phyloP scores from a whole-genome alignment of 2,888 invertebrate genomes.

The Nymphalis polychloros region DNA sequence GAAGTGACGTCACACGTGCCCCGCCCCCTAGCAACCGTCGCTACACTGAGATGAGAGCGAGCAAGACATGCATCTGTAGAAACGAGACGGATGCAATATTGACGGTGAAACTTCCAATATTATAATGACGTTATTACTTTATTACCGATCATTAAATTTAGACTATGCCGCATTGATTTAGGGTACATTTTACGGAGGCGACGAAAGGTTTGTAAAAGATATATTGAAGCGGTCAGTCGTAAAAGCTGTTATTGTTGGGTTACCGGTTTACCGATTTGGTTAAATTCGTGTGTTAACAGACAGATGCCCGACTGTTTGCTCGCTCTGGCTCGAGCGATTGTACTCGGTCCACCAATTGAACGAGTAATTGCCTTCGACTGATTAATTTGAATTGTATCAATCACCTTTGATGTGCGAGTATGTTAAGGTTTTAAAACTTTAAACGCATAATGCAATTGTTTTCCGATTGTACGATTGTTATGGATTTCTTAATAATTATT shows the following conservation, averaged over 20 bases:
- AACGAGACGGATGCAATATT: constrained; percentile 66
- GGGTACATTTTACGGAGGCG: constrained; percentile 39
- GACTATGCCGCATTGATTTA: accelerated
- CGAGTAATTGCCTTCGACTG: constrained; percentile 66
- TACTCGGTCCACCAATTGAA: constrained; percentile 34
- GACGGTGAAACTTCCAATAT: constrained; percentile 44
- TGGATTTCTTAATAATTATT: not conserved
- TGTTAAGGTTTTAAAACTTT: constrained; percentile 11
- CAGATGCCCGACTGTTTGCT: constrained; percentile 67
- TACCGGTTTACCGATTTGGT: constrained; percentile 81
- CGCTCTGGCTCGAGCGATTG: constrained; percentile 46
- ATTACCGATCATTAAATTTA: constrained; percentile 31
- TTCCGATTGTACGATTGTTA: not conserved
- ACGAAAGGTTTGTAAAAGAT: constrained; percentile 30
- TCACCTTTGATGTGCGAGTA: constrained; percentile 29
- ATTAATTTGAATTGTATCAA: constrained; percentile 56
- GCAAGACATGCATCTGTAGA: constrained; percentile 60
- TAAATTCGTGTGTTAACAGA: constrained; percentile 78
- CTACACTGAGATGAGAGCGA: constrained; percentile 77
- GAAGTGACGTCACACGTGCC: constrained; percentile 70
- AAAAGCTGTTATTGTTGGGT: constrained; percentile 81
- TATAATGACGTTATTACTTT: constrained; percentile 42
- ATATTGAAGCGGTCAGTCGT: constrained; percentile 67
- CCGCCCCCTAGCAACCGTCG: constrained; percentile 80
- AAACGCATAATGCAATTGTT: constrained; percentile 13